These are phyloP conservation scores for Hemaris fuciformis DNA, from an alignment of 2,888 invertebrate species.

Conservation along the genomic window DNA sequence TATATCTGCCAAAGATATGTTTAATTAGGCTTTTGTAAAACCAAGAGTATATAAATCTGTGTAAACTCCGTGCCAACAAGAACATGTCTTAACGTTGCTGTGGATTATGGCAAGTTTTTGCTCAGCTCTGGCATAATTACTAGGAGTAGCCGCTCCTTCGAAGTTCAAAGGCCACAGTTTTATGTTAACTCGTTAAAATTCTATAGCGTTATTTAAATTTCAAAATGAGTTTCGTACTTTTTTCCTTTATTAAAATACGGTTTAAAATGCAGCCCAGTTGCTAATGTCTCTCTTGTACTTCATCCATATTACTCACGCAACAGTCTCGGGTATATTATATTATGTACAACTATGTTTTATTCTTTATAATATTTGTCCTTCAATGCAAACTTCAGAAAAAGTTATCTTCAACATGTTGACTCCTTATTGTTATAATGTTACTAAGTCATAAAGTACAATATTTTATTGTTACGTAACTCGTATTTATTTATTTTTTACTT, in stretches of 20 bases:
- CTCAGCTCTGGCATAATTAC: conserved; percentile 49
- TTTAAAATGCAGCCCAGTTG: conserved; percentile 30
- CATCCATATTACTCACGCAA: conserved; percentile 28
- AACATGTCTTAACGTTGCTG: conserved; percentile 17
- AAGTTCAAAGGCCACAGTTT: conserved; percentile 48
- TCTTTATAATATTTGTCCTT: too few relatives aligned
- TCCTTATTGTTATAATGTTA: too few relatives aligned
- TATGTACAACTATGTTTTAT: too few relatives aligned
- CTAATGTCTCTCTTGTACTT: conserved; percentile 34
- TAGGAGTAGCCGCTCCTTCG: conserved; percentile 43
- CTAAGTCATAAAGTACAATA: too few relatives aligned
- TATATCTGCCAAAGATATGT: too few relatives aligned
- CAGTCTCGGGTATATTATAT: not conserved
- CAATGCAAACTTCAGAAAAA: too few relatives aligned
- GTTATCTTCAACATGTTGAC: too few relatives aligned
- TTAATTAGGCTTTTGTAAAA: not conserved
- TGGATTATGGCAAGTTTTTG: conserved; percentile 59
- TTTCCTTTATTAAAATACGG: conserved; percentile 39
- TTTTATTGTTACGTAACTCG: too few relatives aligned
- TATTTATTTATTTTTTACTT: too few relatives aligned
- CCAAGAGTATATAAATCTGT: not conserved
- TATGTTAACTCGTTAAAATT: conserved; percentile 53
- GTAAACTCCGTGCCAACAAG: not conserved
- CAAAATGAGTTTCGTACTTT: conserved; percentile 37
- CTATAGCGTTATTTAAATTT: conserved; percentile 49